Conservation (phyloP, 1,140 invertebrate species). For the Drosophila nannoptera region DNA sequence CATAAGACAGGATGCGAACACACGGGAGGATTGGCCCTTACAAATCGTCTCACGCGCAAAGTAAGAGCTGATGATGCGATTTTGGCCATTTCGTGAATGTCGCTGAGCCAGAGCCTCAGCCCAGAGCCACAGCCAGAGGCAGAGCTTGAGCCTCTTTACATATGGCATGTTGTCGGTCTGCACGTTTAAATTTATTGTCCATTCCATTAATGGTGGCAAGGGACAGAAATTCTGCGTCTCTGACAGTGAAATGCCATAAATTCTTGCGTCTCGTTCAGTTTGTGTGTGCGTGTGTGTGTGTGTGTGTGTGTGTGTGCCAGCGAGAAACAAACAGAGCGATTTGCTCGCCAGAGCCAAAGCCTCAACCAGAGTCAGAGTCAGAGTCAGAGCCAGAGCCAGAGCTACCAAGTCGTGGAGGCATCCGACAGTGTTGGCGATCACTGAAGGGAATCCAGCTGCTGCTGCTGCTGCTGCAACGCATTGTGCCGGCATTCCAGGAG, state of each 20-base stretch:
- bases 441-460: constrained; percentile 15
- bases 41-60: constrained; percentile 72
- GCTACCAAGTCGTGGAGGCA: constrained; percentile 25
- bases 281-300: constrained; percentile 23
- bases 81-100: constrained; percentile 67
- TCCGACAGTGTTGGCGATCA: constrained; percentile 21
- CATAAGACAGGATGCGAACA: constrained; percentile 32
- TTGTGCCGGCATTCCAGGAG: constrained; percentile 65
- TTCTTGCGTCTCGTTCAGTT: constrained; percentile 71
- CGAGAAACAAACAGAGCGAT: constrained; percentile 64
- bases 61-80: constrained; percentile 42
- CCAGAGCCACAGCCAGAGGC: too few species aligned
- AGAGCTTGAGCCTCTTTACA: constrained; percentile 52
- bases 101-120: constrained; percentile 25
- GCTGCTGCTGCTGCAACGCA: constrained; percentile 33
- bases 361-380: not conserved
- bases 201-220: constrained; percentile 76
- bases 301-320: constrained; percentile 54
- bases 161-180: constrained; percentile 74
- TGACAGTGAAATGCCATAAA: constrained; percentile 78
- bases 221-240: constrained; percentile 74
- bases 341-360: constrained; percentile 36
- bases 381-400: not conserved
- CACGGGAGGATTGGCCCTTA: constrained; percentile 36
- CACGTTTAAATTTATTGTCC: constrained; percentile 76